Evolutionary conservation across 2,113 vertebrate genomes (phyloP).

Genomic region (Phrynocephalus versicolor): DNA sequence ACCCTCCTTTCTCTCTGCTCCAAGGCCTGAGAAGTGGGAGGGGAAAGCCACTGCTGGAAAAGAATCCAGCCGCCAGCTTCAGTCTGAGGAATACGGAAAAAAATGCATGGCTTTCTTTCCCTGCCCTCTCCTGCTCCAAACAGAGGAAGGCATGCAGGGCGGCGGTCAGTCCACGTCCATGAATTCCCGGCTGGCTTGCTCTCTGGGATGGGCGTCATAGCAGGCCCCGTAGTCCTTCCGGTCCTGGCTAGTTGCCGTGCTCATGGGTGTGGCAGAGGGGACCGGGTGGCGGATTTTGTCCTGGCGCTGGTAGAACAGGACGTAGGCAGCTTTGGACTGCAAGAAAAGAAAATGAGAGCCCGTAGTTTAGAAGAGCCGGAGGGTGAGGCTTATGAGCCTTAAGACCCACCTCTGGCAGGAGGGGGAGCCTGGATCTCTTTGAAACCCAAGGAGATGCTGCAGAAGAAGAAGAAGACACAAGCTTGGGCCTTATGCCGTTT

Average conservation of each 20-base stretch:
- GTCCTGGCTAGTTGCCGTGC: constrained; percentile 29
- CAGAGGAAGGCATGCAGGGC: not conserved
- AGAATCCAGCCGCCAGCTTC: not conserved
- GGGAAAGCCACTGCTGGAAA: not conserved
- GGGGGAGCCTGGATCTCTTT: no score
- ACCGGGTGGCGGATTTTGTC: constrained; percentile 78
- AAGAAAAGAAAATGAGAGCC: not conserved
- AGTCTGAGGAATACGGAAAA: constrained; percentile 10
- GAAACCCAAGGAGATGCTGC: no score
- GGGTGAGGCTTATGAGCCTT: not conserved
- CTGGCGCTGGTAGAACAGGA: constrained; percentile 87
- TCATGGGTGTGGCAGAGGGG: constrained; percentile 34
- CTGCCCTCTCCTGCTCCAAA: not conserved
- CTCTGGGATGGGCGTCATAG: constrained; percentile 44
- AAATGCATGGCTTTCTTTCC: not conserved
- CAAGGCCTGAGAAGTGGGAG: not conserved
- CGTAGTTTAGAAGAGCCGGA: not conserved
- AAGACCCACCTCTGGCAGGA: no score
- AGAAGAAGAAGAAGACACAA: no score
- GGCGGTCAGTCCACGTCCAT: constrained; percentile 62
- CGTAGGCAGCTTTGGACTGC: constrained; percentile 87
- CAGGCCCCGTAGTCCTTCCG: not conserved
- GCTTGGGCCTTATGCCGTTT: not conserved
- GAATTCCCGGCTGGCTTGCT: constrained; percentile 34
- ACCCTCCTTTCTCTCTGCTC: constrained; percentile 3